Percentiles rank a stretch among this genome's conserved stretches.
Evolutionary conservation across 2,888 invertebrate species (phyloP).

Genomic region (Limenitis camilla): DNA sequence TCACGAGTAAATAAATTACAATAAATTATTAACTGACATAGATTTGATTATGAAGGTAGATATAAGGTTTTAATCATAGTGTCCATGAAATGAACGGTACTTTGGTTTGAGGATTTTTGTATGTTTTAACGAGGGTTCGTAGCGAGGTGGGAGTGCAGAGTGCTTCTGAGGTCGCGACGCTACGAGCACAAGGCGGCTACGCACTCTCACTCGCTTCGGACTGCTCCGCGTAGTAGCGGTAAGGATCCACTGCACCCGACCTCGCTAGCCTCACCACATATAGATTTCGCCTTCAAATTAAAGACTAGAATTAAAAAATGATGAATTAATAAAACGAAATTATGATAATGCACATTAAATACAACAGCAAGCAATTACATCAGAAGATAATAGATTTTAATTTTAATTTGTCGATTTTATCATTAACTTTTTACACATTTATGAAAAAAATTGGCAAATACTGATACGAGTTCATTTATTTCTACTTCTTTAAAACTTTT

Average conservation of each 20-base stretch:
- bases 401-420: too few species aligned
- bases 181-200: slow-evolving; percentile 30
- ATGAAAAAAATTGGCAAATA: too few species aligned
- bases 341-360: too few species aligned
- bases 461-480: too few species aligned
- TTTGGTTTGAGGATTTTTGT: slow-evolving; percentile 69
- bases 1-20: slow-evolving; percentile 72
- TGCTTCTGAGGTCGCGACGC: slow-evolving; percentile 5
- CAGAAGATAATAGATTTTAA: too few species aligned
- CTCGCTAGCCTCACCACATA: slow-evolving; percentile 77
- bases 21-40: slow-evolving; percentile 72
- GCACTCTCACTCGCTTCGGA: slow-evolving; percentile 37
- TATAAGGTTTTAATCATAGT: slow-evolving; percentile 44
- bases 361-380: too few species aligned
- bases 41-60: slow-evolving; percentile 56
- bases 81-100: slow-evolving; percentile 54
- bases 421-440: too few species aligned
- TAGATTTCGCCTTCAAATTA: slow-evolving; percentile 76
- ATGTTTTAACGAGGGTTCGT: slow-evolving; percentile 32
- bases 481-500: too few species aligned
- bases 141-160: slow-evolving; percentile 21
- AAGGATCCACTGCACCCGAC: slow-evolving; percentile 72
- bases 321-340: slow-evolving; percentile 34
- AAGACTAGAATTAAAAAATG: slow-evolving; percentile 70
- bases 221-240: slow-evolving; percentile 74